Evolutionary conservation across 2,888 invertebrate genomes (phyloP).

Genomic region (Dermolepida albohirtum): DNA sequence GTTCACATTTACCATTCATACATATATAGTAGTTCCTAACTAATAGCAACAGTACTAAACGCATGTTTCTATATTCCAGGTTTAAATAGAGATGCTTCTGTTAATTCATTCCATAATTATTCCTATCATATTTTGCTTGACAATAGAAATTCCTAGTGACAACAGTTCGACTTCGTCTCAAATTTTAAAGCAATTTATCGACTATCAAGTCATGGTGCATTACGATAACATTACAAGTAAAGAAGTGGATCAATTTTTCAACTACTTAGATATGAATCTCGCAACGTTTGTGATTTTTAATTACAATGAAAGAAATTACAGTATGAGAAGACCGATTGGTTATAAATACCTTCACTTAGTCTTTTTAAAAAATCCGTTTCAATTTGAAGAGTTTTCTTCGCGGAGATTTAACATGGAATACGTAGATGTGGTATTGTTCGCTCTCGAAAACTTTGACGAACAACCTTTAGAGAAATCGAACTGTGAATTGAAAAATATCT

Average conservation of each 20-base stretch:
- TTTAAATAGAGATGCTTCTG: not conserved
- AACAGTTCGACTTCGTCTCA: conserved; percentile 3
- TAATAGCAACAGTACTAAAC: not conserved
- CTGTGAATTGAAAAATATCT: conserved; percentile 24
- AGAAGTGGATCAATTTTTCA: conserved; percentile 24
- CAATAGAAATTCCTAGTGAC: not conserved
- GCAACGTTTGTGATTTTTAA: conserved; percentile 25
- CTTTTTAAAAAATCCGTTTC: conserved; percentile 32
- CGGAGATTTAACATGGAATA: conserved; percentile 31
- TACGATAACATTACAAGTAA: conserved; percentile 26
- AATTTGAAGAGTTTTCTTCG: conserved; percentile 35
- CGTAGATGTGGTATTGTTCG: conserved; percentile 38
- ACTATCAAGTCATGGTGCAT: conserved; percentile 41
- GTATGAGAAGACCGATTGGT: conserved; percentile 29
- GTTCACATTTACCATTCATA: no score
- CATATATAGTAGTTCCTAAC: conserved; percentile 8
- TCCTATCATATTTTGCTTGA: not conserved
- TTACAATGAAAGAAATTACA: conserved; percentile 17
- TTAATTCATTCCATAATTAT: not conserved
- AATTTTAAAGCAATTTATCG: conserved; percentile 33
- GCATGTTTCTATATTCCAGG: not conserved
- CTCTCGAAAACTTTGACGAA: not conserved
- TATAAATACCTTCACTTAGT: conserved; percentile 39
- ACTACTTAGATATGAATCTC: not conserved
- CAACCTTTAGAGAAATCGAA: conserved; percentile 7